A percentile compares a stretch with the other conserved stretches of the same genome.
phyloP scores from a whole-genome alignment of 1,140 invertebrate species.

The Zaprionus ornatus region DNA sequence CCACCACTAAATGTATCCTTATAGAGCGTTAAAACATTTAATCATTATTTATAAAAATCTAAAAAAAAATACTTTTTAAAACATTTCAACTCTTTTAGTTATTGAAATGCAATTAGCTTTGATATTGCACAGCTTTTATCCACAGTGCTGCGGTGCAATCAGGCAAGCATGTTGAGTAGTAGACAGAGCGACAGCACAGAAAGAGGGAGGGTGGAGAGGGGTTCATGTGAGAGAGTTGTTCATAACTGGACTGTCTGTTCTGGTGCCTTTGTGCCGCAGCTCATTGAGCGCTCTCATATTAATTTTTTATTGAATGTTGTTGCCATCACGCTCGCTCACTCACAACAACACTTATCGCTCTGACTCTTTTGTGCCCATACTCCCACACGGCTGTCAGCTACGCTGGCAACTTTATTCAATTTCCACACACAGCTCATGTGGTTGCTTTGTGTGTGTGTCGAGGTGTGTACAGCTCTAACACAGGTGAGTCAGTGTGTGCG shows the following conservation, averaged over 20 bases:
- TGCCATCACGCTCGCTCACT: neutral
- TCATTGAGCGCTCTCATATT: slow-evolving; percentile 78
- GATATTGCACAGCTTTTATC: neutral
- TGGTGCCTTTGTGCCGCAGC: slow-evolving; percentile 67
- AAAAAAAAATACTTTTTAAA: neutral
- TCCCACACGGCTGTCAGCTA: slow-evolving; percentile 6
- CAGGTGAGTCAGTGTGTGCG: slow-evolving; percentile 14
- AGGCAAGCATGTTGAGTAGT: neutral
- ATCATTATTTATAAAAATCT: neutral
- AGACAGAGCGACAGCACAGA: neutral
- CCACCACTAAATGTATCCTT: no score
- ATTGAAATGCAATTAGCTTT: neutral
- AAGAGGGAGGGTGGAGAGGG: neutral
- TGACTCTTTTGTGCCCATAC: neutral
- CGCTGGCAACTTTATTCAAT: slow-evolving; percentile 67
- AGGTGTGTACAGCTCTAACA: neutral
- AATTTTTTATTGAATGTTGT: slow-evolving; percentile 77
- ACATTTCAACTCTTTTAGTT: neutral
- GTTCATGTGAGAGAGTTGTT: slow-evolving; percentile 26
- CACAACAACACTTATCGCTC: neutral
- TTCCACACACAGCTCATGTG: slow-evolving; percentile 59
- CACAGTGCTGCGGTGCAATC: slow-evolving; percentile 2
- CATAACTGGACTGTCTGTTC: slow-evolving; percentile 45
- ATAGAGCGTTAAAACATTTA: neutral
- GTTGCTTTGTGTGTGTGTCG: slow-evolving; percentile 11